Base-by-base conservation (phyloP, 2,113 vertebrate genomes). In the Grammomys surdaster region DNA sequence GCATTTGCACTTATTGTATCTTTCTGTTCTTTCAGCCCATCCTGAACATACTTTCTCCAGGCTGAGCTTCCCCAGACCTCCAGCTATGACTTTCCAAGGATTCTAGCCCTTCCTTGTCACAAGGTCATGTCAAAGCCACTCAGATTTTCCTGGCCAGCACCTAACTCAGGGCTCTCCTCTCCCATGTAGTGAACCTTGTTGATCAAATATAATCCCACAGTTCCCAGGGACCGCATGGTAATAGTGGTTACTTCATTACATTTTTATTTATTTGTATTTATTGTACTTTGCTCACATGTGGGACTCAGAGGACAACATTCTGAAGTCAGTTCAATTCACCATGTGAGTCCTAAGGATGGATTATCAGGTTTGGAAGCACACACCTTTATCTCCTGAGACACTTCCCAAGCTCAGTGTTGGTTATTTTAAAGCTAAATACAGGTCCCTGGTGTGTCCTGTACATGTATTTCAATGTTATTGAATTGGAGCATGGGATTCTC, bases 361-460 rank as follows among this genome's bases (percentile, higher is more conserved):
- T 51, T 48, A 26, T 77, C 26, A 75, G 20, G 72, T 40, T 75
- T 75, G 40, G 40, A 75, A 75, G 72, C 9, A 10, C 22, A 5
- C 72, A 77, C 14, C 24, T 77, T 77, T 77, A 48, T 77, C 75
- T 77, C 26, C 75, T 46, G 43, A 76, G 75, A 28, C 43, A 77
- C 14, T 31, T 8, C 31, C 11, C 31, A 51, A 80, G 20, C 20
- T n/a, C n/a, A 14, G 24, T 22, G n/a, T 33, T 58, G 7, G 2
- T 63, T 63, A 24, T 65, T 20, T 46, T 75, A 60, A 51, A 46
- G 20, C 8, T n/a, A 17, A 9, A 3, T 56, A 43, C 67, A 28
- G 88, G 13, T 33, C 7, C 0, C 2, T 16, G 16, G 7, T 54
- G 60, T 14, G 19, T 16, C 17, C 0, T 16, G 1, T 13, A 17